Percentiles rank a stretch among this genome's conserved stretches.
Evolutionary conservation across 2,888 invertebrate genomes (phyloP).

Genomic region (Pyrrhia umbra): DNA sequence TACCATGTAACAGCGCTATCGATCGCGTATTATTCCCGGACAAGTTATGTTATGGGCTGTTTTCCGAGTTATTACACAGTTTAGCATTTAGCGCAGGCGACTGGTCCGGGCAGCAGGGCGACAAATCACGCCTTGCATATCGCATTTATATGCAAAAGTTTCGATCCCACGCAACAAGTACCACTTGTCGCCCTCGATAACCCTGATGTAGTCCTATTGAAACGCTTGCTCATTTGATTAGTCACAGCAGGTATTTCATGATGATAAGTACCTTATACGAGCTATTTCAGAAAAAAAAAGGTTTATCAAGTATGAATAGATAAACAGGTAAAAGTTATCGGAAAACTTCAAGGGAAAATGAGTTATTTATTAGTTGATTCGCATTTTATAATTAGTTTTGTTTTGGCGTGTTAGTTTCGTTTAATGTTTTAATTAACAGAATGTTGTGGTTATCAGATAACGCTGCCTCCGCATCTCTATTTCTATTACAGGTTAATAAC

Average conservation of each 20-base stretch:
- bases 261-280: slow-evolving; percentile 37
- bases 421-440: slow-evolving; percentile 36
- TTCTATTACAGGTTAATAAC: slow-evolving; percentile 68
- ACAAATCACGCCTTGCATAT: slow-evolving; percentile 78
- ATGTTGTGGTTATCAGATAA: slow-evolving; percentile 59
- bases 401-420: slow-evolving; percentile 7
- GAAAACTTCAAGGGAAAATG: slow-evolving; percentile 28
- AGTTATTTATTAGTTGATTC: slow-evolving; percentile 6
- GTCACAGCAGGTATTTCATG: slow-evolving; percentile 51
- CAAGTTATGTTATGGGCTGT: slow-evolving; percentile 42
- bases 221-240: slow-evolving; percentile 60
- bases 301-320: slow-evolving; percentile 31
- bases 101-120: slow-evolving; percentile 61
- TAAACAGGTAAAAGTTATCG: slow-evolving; percentile 50
- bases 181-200: slow-evolving; percentile 73
- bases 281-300: slow-evolving; percentile 40
- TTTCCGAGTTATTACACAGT: slow-evolving; percentile 63
- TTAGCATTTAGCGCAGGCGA: slow-evolving; percentile 71
- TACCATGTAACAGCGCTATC: slow-evolving; percentile 15
- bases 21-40: slow-evolving; percentile 32
- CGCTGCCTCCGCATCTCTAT: slow-evolving; percentile 55
- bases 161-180: slow-evolving; percentile 84
- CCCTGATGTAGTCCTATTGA: slow-evolving; percentile 53
- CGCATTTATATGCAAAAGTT: slow-evolving; percentile 77
- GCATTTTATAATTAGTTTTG: not conserved